phyloP scores from a whole-genome alignment of 2,797 vertebrate species.

The Varecia variegata region DNA sequence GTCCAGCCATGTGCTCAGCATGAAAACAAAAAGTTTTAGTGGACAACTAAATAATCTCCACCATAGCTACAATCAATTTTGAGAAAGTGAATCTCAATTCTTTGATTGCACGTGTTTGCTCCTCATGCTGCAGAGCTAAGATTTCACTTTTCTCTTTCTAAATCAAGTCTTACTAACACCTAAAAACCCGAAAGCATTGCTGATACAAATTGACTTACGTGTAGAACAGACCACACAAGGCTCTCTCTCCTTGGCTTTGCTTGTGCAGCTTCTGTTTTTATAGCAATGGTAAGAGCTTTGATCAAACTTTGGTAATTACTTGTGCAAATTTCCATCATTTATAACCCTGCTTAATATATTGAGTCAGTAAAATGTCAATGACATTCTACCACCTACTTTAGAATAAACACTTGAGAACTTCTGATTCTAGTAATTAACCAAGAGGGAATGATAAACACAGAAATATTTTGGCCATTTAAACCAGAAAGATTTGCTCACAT shows the following conservation, averaged over 20 bases:
- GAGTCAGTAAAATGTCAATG: background rate
- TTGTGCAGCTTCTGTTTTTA: background rate
- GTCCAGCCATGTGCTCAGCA: background rate
- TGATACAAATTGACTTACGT: background rate
- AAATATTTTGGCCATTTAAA: conserved; percentile 4
- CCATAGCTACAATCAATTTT: background rate
- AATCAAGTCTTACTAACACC: background rate
- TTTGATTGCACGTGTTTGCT: background rate
- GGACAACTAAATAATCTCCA: background rate
- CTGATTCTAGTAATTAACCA: background rate
- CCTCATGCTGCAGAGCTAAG: background rate
- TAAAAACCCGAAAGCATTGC: background rate
- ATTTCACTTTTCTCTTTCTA: background rate
- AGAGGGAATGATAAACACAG: background rate
- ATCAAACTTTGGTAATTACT: background rate
- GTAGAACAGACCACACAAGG: background rate
- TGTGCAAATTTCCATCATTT: background rate
- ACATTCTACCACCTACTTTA: background rate
- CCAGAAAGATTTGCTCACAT: background rate
- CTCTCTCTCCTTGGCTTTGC: background rate
- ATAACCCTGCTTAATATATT: background rate
- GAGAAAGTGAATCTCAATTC: background rate
- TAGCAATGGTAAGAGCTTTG: background rate
- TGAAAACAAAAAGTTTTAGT: background rate
- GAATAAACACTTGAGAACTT: background rate